phyloP scores from a whole-genome alignment of 2,113 vertebrate species.

The Pelodiscus sinensis region DNA sequence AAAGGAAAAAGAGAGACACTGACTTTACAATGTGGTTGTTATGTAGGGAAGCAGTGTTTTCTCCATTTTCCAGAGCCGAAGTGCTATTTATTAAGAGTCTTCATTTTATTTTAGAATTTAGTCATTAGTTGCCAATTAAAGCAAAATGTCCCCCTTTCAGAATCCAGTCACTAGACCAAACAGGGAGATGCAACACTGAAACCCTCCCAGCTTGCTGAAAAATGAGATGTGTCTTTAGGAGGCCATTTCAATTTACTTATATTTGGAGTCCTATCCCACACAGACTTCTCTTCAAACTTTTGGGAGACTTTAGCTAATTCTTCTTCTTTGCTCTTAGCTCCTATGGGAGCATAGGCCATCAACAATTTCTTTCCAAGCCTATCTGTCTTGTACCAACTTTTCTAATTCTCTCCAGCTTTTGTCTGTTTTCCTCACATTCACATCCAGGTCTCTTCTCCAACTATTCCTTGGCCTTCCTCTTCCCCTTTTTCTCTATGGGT shows the following conservation, averaged over 20 bases:
- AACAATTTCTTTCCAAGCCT: no score
- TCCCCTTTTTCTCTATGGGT: no score
- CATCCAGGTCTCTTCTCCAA: no score
- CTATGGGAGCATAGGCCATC: no score
- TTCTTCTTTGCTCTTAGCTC: no score
- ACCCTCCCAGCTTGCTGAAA: neutral
- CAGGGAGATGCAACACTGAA: neutral
- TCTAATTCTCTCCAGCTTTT: no score
- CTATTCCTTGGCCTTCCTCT: no score
- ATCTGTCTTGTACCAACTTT: no score
- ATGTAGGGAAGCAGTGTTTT: neutral
- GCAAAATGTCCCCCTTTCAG: neutral
- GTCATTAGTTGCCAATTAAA: neutral
- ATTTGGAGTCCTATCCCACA: conserved; percentile 33
- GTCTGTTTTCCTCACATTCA: no score
- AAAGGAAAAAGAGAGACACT: no score
- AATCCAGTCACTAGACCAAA: neutral
- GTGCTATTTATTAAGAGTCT: neutral
- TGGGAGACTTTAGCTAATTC: conserved; percentile 44
- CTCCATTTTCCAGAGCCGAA: neutral
- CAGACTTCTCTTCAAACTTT: conserved; percentile 42
- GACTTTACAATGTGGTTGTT: no score
- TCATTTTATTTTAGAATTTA: neutral
- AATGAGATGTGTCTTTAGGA: conserved; percentile 20
- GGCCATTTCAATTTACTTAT: conserved; percentile 48